phyloP scores from a whole-genome alignment of 2,797 vertebrate species.

The Chaenodraco wilsoni region DNA sequence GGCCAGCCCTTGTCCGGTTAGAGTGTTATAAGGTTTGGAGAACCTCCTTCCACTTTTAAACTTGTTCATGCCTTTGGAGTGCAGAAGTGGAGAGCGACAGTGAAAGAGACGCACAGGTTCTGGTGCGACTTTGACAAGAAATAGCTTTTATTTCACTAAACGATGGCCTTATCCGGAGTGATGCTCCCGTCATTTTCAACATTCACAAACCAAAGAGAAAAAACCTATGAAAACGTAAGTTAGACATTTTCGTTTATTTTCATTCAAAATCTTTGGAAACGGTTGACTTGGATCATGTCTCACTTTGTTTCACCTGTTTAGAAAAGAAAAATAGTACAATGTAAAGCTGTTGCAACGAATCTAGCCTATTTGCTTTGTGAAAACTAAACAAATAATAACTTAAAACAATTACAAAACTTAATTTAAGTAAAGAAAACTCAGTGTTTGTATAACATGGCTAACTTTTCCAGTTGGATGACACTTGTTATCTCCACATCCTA shows the following conservation, averaged over 20 bases:
- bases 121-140: conserved; percentile 59
- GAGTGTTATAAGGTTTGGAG: conserved; percentile 79
- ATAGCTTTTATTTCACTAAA: conserved; percentile 49
- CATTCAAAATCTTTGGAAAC: neutral
- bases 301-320: conserved; percentile 16
- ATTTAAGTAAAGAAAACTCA: neutral
- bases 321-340: neutral
- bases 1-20: conserved; percentile 71
- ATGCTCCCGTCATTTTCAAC: conserved; percentile 95
- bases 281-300: too few species aligned
- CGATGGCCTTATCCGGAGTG: conserved; percentile 92
- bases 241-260: neutral
- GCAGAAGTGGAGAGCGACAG: conserved; percentile 65
- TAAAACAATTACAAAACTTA: too few species aligned
- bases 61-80: conserved; percentile 72
- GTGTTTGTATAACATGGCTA: too few species aligned
- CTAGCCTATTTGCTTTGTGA: neutral
- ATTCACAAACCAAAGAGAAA: conserved; percentile 91
- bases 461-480: neutral
- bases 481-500: neutral
- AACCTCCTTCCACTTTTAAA: conserved; percentile 79
- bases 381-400: neutral
- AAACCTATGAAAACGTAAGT: conserved; percentile 92
- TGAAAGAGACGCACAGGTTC: conserved; percentile 59
- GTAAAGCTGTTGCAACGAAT: neutral